Evolutionary conservation across 37 sponge, comb jelly and placozoan species (phyloP).

Genomic region (Crambe crambe): DNA sequence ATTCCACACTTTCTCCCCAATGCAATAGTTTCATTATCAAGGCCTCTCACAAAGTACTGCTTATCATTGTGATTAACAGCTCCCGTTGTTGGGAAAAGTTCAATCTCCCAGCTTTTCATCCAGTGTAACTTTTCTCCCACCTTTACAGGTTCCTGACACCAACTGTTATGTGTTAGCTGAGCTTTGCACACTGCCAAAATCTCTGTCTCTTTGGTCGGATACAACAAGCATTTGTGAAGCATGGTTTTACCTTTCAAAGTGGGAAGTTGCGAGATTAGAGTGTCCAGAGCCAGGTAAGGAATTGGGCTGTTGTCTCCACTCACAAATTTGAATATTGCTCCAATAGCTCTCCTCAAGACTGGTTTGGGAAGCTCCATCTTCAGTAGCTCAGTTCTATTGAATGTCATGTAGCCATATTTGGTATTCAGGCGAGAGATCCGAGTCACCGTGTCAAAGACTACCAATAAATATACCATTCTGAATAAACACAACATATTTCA

Average conservation of each 20-base stretch:
- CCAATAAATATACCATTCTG: neutral
- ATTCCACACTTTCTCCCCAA: slow-evolving; percentile 34
- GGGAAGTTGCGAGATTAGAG: neutral
- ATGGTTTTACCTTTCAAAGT: neutral
- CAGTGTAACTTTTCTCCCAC: slow-evolving; percentile 56
- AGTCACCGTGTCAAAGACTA: neutral
- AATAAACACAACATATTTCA: neutral
- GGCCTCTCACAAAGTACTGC: slow-evolving; percentile 31
- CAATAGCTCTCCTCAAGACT: slow-evolving; percentile 10
- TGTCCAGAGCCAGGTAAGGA: neutral
- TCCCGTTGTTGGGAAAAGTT: slow-evolving; percentile 7
- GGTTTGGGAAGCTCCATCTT: neutral
- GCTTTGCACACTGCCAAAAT: no score
- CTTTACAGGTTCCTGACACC: slow-evolving; percentile 4
- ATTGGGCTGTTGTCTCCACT: neutral
- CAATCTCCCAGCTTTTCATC: slow-evolving; percentile 56
- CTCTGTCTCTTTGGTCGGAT: no score
- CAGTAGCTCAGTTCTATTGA: neutral
- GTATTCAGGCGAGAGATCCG: no score
- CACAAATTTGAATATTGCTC: neutral
- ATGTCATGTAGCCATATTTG: neutral
- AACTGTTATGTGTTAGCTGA: no score
- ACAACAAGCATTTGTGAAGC: neutral
- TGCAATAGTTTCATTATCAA: neutral
- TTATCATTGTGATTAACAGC: neutral